Evolutionary conservation across 2,888 invertebrate species (phyloP).

Genomic region (Lottia scabra): DNA sequence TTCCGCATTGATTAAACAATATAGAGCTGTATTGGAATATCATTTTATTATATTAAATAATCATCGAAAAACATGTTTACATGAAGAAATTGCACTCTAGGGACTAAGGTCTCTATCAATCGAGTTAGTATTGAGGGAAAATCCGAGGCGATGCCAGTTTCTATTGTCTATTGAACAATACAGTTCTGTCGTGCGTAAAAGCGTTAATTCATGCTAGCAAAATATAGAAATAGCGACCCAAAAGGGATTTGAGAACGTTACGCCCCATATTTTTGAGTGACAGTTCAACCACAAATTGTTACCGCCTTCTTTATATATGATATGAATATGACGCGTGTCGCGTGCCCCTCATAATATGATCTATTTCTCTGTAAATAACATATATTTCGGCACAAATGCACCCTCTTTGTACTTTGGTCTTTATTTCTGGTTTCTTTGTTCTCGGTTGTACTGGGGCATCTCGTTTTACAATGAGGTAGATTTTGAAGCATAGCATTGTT

Average conservation of each 20-base stretch:
- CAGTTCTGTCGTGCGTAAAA: not conserved
- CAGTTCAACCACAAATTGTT: not conserved
- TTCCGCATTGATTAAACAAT: no score
- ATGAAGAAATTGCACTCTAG: not conserved
- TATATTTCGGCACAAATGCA: not conserved
- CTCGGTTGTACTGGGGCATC: not conserved
- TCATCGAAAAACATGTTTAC: not conserved
- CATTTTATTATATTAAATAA: not conserved
- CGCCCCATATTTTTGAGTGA: not conserved
- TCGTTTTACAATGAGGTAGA: not conserved
- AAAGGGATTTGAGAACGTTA: not conserved
- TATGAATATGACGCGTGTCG: conserved; percentile 1
- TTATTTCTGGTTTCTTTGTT: not conserved
- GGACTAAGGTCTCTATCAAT: not conserved
- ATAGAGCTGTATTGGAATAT: not conserved
- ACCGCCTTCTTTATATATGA: not conserved
- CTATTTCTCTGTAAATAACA: not conserved
- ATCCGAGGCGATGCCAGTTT: not conserved
- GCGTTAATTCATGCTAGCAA: not conserved
- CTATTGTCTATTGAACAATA: not conserved
- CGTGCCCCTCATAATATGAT: not conserved
- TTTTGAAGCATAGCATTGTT: not conserved
- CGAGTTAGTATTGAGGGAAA: not conserved
- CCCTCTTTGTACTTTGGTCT: not conserved
- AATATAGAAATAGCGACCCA: not conserved